These are phyloP conservation scores for Aphidius ervi DNA, from an alignment of 1,140 invertebrate species.

Conservation along the genomic window DNA sequence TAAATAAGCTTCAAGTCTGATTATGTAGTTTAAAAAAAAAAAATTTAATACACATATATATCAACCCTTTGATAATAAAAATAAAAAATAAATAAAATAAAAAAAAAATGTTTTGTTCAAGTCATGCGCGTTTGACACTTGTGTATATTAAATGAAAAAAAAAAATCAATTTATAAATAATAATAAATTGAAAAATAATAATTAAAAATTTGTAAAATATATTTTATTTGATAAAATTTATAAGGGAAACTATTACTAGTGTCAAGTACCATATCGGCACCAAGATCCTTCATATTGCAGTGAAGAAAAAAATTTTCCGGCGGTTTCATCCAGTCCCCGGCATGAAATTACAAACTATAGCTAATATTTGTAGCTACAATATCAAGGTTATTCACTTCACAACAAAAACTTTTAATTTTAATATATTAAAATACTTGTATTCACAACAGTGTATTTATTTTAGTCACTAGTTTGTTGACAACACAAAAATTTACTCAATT, in stretches of 20 bases:
- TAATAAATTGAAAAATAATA: not conserved
- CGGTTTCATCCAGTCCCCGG: slow-evolving; percentile 61
- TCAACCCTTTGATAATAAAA: not conserved
- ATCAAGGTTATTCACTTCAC: slow-evolving; percentile 44
- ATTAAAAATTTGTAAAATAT: not conserved
- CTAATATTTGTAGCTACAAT: slow-evolving; percentile 51
- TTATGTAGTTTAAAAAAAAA: too few species aligned
- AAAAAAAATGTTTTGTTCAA: not conserved
- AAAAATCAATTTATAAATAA: slow-evolving; percentile 13
- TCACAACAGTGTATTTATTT: too few species aligned
- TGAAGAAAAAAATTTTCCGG: slow-evolving; percentile 66
- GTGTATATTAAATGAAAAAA: not conserved
- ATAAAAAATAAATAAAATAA: not conserved
- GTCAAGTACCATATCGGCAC: slow-evolving; percentile 65
- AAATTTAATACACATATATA: too few species aligned
- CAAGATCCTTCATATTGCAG: slow-evolving; percentile 70
- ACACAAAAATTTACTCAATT: too few species aligned
- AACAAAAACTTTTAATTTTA: too few species aligned
- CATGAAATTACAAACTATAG: slow-evolving; percentile 45
- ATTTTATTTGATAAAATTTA: not conserved
- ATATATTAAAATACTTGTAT: too few species aligned
- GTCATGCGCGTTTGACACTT: not conserved
- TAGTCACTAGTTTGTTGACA: too few species aligned
- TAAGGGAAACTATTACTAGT: slow-evolving; percentile 7
- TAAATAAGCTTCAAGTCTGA: too few species aligned